Evolutionary conservation across 2,797 vertebrate species (phyloP), one percentile per base, ranked within the genome.

Genomic region (Gambelia wislizenii): DNA sequence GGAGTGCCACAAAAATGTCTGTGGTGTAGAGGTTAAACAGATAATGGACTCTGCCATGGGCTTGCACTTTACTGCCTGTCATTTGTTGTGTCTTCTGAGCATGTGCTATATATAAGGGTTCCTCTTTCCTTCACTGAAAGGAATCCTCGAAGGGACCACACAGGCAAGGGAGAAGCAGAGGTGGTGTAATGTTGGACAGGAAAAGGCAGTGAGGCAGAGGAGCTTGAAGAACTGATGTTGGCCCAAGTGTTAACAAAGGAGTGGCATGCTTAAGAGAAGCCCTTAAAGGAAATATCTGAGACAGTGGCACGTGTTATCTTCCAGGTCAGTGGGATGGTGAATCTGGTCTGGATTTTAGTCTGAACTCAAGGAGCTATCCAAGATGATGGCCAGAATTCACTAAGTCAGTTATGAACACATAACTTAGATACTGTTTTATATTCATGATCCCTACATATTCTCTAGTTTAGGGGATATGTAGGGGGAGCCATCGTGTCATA

Each of bases 21-120:
- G 18, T 74, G 84, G 88, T 86, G 56, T 86, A 67, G 84, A 82
- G 84, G 69, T 86, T 86, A 89, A 89, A 89, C 78, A 86, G 77
- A 86, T 89, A 89, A 86, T 89, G 56, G 84, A 56, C 36, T 52
- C 78, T n/a, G 54, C 30, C 59, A 52, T 54, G 44, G 87, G 44
- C 42, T 85, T 67, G 69, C 70, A 82, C 79, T 86, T 89, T 67
- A 22, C 70, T 67, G 44, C 12, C 67, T 86, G 47, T 61, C 88
- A 86, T 61, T 84, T 78, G 74, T 84, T 79, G 72, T 67, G 70
- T 42, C 88, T 80, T 81, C 69, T 36, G 84, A 39, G 44, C 77
- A 81, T 47, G 56, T 30, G 44, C 59, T 39, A 30, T 42, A 64
- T 39, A 30, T 42, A 64, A 16, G 56, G 85, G 27, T 30, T 52